Evolutionary conservation across 2,797 vertebrate species (phyloP).

Genomic region (Myripristis jacobus): DNA sequence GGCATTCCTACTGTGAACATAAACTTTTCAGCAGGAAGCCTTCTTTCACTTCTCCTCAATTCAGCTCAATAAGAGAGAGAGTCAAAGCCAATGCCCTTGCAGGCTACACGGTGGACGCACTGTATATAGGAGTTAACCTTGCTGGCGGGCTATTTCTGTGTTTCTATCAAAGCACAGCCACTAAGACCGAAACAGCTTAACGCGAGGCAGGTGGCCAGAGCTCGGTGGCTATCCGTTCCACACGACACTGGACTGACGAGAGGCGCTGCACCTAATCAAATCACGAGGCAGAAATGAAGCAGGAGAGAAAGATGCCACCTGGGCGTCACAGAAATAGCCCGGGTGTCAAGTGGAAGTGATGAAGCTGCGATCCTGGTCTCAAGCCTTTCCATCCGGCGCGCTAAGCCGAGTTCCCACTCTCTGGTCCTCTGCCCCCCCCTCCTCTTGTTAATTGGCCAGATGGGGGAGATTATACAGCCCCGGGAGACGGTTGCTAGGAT

Average conservation of each 20-base stretch:
- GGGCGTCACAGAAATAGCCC: slow-evolving; percentile 47
- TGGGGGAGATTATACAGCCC: slow-evolving; percentile 67
- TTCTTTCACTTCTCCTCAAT: slow-evolving; percentile 28
- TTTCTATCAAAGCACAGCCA: not conserved
- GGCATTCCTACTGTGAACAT: slow-evolving; percentile 33
- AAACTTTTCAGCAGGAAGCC: slow-evolving; percentile 40
- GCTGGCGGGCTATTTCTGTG: slow-evolving; percentile 22
- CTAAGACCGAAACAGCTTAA: slow-evolving; percentile 28
- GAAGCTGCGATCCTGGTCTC: slow-evolving; percentile 50
- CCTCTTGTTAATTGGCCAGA: slow-evolving; percentile 71
- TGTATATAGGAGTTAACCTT: slow-evolving; percentile 35
- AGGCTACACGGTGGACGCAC: not conserved
- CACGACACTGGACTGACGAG: slow-evolving; percentile 44
- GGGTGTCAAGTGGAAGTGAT: slow-evolving; percentile 48
- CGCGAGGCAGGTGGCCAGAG: slow-evolving; percentile 51
- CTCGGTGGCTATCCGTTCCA: slow-evolving; percentile 30
- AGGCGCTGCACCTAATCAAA: slow-evolving; percentile 57
- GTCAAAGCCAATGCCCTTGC: slow-evolving; percentile 6
- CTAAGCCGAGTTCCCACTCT: slow-evolving; percentile 26
- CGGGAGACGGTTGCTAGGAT: slow-evolving; percentile 73
- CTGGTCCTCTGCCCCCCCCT: slow-evolving; percentile 33
- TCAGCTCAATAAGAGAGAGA: slow-evolving; percentile 33
- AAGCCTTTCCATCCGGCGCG: slow-evolving; percentile 24
- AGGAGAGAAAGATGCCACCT: slow-evolving; percentile 46
- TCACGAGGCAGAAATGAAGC: slow-evolving; percentile 53